These are phyloP conservation scores for Vanacampus margaritifer DNA, from an alignment of 2,113 vertebrate species.

Conservation along the genomic window DNA sequence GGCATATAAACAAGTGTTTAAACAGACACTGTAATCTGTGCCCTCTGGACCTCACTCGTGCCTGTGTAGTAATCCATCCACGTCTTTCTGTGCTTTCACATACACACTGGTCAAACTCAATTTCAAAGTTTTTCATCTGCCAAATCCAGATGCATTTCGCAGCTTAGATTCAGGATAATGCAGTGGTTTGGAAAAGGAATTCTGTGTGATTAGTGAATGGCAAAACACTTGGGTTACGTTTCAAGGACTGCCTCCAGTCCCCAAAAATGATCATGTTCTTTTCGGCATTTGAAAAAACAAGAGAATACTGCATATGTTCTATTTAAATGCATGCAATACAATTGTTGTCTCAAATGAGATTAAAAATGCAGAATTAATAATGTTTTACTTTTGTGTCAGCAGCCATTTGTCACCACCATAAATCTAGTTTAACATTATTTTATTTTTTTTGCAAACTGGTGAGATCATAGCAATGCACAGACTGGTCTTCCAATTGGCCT, in stretches of 20 bases:
- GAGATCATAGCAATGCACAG: slow-evolving; percentile 51
- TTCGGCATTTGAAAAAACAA: slow-evolving; percentile 14
- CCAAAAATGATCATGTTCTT: slow-evolving; percentile 8
- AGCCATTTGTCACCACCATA: slow-evolving; percentile 38
- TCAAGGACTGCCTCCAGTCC: slow-evolving; percentile 38
- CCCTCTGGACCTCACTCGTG: neutral
- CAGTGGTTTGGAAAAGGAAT: slow-evolving; percentile 35
- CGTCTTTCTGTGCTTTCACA: neutral
- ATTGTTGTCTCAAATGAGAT: slow-evolving; percentile 23
- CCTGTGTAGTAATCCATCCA: slow-evolving; percentile 12
- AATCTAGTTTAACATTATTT: slow-evolving; percentile 33
- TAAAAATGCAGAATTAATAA: slow-evolving; percentile 38
- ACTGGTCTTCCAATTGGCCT: slow-evolving; percentile 28
- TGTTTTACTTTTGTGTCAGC: slow-evolving; percentile 48
- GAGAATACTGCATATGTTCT: slow-evolving; percentile 33
- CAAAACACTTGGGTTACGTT: slow-evolving; percentile 39
- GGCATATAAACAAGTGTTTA: slow-evolving; percentile 5
- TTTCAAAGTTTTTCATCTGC: slow-evolving; percentile 59
- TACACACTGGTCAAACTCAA: slow-evolving; percentile 51
- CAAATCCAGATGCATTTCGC: slow-evolving; percentile 55
- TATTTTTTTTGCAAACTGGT: slow-evolving; percentile 12
- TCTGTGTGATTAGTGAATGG: slow-evolving; percentile 44
- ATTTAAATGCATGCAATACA: slow-evolving; percentile 36
- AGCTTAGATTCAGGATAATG: slow-evolving; percentile 45
- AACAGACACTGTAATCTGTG: slow-evolving; percentile 4